Evolutionary conservation across 2,113 vertebrate species (phyloP), one percentile per base, ranked within the genome.

Genomic region (Gobius niger): DNA sequence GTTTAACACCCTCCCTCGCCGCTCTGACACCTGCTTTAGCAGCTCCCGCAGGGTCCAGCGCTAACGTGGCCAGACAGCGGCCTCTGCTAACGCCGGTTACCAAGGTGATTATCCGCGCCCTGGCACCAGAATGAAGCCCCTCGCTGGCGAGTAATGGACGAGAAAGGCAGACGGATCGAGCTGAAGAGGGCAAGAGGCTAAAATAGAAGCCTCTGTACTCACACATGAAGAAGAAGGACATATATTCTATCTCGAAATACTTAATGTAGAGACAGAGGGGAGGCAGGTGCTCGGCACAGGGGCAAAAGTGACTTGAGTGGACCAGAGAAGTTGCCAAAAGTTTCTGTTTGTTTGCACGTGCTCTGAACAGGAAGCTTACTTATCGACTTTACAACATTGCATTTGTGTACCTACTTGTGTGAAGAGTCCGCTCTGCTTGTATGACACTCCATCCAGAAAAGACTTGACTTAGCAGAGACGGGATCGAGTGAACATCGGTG

Each of bases 51-150:
- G 81, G 82, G 85, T 11, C 9, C 52, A 15, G 63, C 11, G 49
- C 80, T 86, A 88, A 88, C 81, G 0, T 77, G 77, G 81, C 77
- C 68, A 83, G 84, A 86, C 85, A 78, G 68, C 63, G 59, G 79
- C 76, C 83, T 82, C 85, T 47, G 59, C 82, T 82, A 84, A 78
- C 54, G 40, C 73, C 9, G 51, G 88, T 88, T 88, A 87, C 87
- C 82, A 72, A 78, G 81, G 88, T 88, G 87, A 90, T 89, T 88
- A 88, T 84, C 84, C 77, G 47, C 73, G 68, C 76, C 88, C 77
- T 82, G 75, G 64, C 63, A n/a, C 76, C 44, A 69, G 56, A 68
- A 66, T 16, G 40, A 53, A 82, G 70, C 78, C 18, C 76, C 75
- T 84, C 78, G 57, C 77, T 49, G 34, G 76, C 70, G 14, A 64